Conservation (phyloP, 2,888 invertebrate species). For the Chymomyza fuscimana region DNA sequence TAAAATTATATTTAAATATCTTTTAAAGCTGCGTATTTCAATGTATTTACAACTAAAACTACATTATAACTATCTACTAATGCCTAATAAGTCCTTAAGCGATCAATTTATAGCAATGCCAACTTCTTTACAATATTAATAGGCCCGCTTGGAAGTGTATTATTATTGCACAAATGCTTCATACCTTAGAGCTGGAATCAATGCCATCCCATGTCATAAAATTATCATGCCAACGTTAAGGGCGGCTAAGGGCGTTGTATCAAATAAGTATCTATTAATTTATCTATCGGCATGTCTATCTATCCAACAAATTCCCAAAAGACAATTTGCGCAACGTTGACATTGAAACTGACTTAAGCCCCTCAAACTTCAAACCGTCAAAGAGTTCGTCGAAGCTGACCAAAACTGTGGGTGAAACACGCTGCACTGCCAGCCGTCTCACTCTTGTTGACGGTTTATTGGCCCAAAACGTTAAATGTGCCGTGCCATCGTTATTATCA, state of each 20-base stretch:
- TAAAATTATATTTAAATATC: too few species aligned
- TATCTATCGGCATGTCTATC: not conserved
- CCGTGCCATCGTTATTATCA: constrained; percentile 26
- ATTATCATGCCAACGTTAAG: not conserved
- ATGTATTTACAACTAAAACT: too few species aligned
- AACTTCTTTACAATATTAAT: not conserved
- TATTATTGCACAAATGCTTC: constrained; percentile 11
- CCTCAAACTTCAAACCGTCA: constrained; percentile 10
- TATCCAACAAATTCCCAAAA: constrained; percentile 13
- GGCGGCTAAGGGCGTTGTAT: constrained; percentile 9
- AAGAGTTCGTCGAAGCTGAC: too few species aligned
- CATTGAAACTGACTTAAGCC: constrained; percentile 61
- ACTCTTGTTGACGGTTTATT: constrained; percentile 14
- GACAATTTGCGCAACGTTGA: constrained; percentile 65
- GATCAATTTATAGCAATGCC: too few species aligned
- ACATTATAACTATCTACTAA: too few species aligned
- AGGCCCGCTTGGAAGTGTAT: not conserved
- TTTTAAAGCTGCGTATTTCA: too few species aligned
- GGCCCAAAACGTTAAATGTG: constrained; percentile 50
- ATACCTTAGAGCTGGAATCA: not conserved
- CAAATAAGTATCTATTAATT: not conserved
- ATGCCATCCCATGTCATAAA: not conserved
- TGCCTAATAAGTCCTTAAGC: too few species aligned
- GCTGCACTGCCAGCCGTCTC: not conserved
- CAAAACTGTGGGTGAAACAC: constrained; percentile 26